Conservation (phyloP, 2,113 vertebrate genomes). For the Rhinichthys klamathensis region DNA sequence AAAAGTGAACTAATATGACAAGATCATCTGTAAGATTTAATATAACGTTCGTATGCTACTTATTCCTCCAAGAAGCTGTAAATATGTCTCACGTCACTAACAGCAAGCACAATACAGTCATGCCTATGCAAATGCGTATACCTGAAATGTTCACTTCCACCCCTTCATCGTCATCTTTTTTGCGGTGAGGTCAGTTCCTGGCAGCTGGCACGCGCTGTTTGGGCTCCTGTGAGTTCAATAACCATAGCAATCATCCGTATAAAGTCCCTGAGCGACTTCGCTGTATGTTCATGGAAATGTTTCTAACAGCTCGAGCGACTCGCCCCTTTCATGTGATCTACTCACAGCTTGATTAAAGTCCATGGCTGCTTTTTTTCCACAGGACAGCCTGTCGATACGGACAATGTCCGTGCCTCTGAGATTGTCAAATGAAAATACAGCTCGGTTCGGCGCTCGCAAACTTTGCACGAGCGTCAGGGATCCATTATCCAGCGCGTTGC, state of each 20-base stretch:
- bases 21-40: not conserved
- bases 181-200: not conserved
- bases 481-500: not conserved
- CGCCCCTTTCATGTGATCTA: slow-evolving; percentile 35
- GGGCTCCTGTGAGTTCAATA: slow-evolving; percentile 28
- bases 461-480: not conserved
- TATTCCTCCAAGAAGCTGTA: not conserved
- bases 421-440: not conserved
- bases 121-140: not conserved
- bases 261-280: slow-evolving; percentile 5
- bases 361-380: slow-evolving; percentile 2
- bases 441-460: not conserved
- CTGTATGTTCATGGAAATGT: not conserved
- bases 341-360: slow-evolving; percentile 24
- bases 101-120: not conserved
- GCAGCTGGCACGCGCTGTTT: slow-evolving; percentile 17
- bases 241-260: slow-evolving; percentile 26
- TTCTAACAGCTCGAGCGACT: slow-evolving; percentile 14
- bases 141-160: slow-evolving; percentile 25
- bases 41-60: not conserved
- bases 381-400: slow-evolving; percentile 10
- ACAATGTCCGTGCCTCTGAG: not conserved
- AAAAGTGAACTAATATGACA: not conserved
- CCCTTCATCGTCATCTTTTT: not conserved
- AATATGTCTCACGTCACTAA: not conserved